Percentiles rank a stretch among this genome's conserved stretches.
Evolutionary conservation across 2,888 invertebrate genomes (phyloP).

Genomic region (Eristalis pertinax): DNA sequence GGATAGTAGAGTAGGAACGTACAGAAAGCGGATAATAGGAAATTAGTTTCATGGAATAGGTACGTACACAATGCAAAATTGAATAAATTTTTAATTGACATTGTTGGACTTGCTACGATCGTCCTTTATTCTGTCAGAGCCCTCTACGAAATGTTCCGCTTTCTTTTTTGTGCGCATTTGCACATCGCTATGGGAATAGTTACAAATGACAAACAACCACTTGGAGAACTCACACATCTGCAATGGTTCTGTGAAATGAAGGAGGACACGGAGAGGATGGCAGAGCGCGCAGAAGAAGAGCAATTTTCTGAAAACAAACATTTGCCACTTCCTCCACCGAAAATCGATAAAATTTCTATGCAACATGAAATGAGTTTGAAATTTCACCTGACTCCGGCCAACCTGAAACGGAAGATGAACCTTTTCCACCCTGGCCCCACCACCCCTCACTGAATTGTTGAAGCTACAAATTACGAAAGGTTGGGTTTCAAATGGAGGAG

Average conservation of each 20-base stretch:
- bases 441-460: neutral
- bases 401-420: slow-evolving; percentile 62
- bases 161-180: neutral
- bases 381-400: slow-evolving; percentile 61
- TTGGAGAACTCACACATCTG: neutral
- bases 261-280: neutral
- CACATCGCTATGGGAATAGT: slow-evolving; percentile 6
- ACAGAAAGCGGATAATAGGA: neutral
- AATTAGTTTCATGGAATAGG: neutral
- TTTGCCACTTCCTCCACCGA: slow-evolving; percentile 7
- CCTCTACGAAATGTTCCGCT: neutral
- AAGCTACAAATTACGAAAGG: slow-evolving; percentile 57
- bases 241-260: neutral
- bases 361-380: slow-evolving; percentile 62
- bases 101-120: slow-evolving; percentile 14
- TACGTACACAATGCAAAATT: neutral
- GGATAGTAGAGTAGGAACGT: neutral
- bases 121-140: neutral
- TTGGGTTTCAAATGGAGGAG: slow-evolving; percentile 66
- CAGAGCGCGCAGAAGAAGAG: neutral
- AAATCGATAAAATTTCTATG: slow-evolving; percentile 66
- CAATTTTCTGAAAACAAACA: slow-evolving; percentile 40
- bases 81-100: slow-evolving; percentile 45
- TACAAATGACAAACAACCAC: slow-evolving; percentile 14
- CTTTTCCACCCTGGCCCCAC: slow-evolving; percentile 15